These are phyloP conservation scores for Hirtodrosophila cameraria DNA, from an alignment of 2,888 invertebrate species.

Conservation along the genomic window DNA sequence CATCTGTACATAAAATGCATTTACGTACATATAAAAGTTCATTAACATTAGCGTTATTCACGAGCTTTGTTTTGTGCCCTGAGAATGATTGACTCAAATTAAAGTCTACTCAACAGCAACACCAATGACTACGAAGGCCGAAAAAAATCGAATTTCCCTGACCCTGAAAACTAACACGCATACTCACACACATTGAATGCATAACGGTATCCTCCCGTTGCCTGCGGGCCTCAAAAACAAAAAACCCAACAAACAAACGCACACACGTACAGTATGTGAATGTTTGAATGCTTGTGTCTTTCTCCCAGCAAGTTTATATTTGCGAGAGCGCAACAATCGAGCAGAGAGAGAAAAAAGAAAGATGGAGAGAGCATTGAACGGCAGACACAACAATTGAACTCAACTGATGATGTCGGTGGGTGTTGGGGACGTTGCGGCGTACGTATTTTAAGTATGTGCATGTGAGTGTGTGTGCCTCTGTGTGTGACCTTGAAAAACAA, in stretches of 20 bases:
- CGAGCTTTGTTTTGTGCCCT: conserved; percentile 13
- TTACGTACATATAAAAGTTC: conserved; percentile 29
- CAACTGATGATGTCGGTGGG: conserved; percentile 45
- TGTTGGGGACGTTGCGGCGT: conserved; percentile 42
- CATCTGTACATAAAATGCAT: background rate
- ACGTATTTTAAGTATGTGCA: conserved; percentile 12
- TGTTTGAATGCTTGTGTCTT: conserved; percentile 62
- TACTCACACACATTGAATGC: conserved; percentile 47
- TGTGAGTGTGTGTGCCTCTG: conserved; percentile 51
- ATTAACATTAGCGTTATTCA: conserved; percentile 42
- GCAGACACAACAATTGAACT: conserved; percentile 56
- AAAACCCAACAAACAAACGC: conserved; percentile 12
- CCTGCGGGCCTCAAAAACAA: conserved; percentile 35
- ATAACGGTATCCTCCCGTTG: conserved; percentile 66
- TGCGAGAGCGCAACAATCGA: conserved; percentile 43
- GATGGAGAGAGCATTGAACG: conserved; percentile 35
- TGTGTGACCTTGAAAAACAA: conserved; percentile 72
- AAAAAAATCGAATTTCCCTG: conserved; percentile 81
- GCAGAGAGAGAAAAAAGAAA: conserved; percentile 5
- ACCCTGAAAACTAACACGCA: conserved; percentile 77
- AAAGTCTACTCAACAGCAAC: conserved; percentile 22
- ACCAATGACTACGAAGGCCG: conserved; percentile 18
- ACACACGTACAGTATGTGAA: conserved; percentile 20
- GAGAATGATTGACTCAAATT: conserved; percentile 44
- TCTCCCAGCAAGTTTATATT: conserved; percentile 62